Conservation (phyloP, 2,797 vertebrate species). For the Fratercula arctica region DNA sequence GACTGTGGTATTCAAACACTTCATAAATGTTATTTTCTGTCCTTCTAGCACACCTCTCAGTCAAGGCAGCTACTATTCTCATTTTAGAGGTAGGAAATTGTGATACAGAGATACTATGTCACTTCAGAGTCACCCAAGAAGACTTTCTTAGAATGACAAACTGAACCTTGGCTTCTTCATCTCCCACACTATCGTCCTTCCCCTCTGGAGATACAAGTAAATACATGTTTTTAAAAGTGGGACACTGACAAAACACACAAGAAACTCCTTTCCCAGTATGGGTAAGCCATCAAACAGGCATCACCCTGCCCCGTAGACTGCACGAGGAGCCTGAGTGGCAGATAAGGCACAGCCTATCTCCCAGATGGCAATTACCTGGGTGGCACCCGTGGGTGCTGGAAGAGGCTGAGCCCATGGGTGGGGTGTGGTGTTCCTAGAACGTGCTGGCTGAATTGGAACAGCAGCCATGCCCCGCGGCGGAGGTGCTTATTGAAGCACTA, state of each 20-base stretch:
- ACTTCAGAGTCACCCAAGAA: background rate
- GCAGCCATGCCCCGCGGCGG: background rate
- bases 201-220: conserved; percentile 1
- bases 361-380: background rate
- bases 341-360: background rate
- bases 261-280: background rate
- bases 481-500: background rate
- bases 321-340: rapidly evolving
- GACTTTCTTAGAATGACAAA: background rate
- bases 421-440: conserved; percentile 32
- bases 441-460: background rate
- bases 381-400: background rate
- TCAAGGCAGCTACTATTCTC: background rate
- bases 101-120: background rate
- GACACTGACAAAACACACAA: background rate
- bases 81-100: background rate
- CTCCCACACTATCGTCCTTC: background rate
- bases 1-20: background rate
- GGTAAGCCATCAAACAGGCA: background rate
- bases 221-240: background rate
- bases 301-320: background rate
- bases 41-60: background rate
- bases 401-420: conserved; percentile 4
- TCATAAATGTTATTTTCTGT: background rate
- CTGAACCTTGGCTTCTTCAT: background rate